Percentiles rank a stretch among this genome's conserved stretches.
Evolutionary conservation across 2,797 vertebrate genomes (phyloP).

Genomic region (Sebastes alutus): DNA sequence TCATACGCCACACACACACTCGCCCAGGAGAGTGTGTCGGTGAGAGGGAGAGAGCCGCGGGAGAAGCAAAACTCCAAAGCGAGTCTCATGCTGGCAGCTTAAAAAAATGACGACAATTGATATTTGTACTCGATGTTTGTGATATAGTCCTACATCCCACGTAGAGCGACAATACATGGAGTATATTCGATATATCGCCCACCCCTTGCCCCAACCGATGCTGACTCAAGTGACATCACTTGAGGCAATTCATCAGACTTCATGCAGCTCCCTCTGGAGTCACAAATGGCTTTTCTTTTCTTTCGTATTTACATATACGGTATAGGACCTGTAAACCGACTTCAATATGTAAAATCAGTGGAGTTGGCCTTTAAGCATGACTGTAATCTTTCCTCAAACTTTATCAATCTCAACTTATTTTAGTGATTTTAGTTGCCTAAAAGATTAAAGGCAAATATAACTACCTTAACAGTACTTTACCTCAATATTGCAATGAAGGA

Average conservation of each 20-base stretch:
- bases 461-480: not conserved
- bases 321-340: not conserved
- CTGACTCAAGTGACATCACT: not conserved
- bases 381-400: not conserved
- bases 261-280: not conserved
- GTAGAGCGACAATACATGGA: fast-evolving
- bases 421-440: not conserved
- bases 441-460: not conserved
- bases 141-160: no score
- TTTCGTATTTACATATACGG: fast-evolving
- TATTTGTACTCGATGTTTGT: fast-evolving
- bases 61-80: no score
- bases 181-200: not conserved
- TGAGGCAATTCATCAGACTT: not conserved
- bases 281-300: not conserved
- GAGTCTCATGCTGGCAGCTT: fast-evolving
- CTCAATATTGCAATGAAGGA: not conserved
- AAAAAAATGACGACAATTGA: no score
- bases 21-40: fast-evolving
- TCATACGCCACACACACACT: no score
- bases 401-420: not conserved
- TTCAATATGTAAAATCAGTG: not conserved
- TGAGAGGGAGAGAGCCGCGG: no score
- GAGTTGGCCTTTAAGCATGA: not conserved
- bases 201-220: fast-evolving